Percentiles rank a stretch among this genome's conserved stretches.
These are phyloP conservation scores for Chironomus tepperi DNA, from an alignment of 1,140 invertebrate species.

Conservation along the genomic window DNA sequence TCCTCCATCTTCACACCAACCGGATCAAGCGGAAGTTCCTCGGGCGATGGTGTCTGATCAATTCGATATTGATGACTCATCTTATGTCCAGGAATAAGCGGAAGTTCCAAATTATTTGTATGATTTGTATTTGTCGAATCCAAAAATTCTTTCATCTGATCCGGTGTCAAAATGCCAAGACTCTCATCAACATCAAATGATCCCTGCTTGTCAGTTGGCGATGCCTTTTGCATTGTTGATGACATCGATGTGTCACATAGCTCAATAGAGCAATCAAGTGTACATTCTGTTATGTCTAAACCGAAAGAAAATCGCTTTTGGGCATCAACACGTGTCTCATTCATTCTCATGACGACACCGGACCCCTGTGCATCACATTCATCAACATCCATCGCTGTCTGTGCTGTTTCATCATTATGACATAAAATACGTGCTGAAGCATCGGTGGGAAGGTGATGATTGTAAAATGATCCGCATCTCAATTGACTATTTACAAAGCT, in stretches of 20 bases:
- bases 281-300: slow-evolving; percentile 34
- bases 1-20: slow-evolving; percentile 44
- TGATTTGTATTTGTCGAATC: slow-evolving; percentile 35
- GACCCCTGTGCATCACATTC: slow-evolving; percentile 9
- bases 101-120: slow-evolving; percentile 49
- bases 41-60: slow-evolving; percentile 69
- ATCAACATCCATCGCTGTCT: slow-evolving; percentile 3
- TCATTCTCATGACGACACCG: slow-evolving; percentile 7
- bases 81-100: slow-evolving; percentile 33
- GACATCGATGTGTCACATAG: slow-evolving; percentile 36
- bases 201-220: slow-evolving; percentile 56
- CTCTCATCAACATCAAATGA: slow-evolving; percentile 69
- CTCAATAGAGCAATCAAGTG: slow-evolving; percentile 37
- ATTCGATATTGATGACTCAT: slow-evolving; percentile 41
- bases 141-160: slow-evolving; percentile 62
- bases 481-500: neutral
- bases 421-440: slow-evolving; percentile 30
- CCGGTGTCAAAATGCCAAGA: slow-evolving; percentile 72
- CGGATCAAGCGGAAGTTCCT: slow-evolving; percentile 69
- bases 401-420: slow-evolving; percentile 28
- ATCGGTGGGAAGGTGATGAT: slow-evolving; percentile 20
- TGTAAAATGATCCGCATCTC: neutral
- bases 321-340: slow-evolving; percentile 26
- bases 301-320: slow-evolving; percentile 36
- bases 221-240: slow-evolving; percentile 26